Evolutionary conservation across 2,888 invertebrate genomes (phyloP).

Genomic region (Sarcophaga carnaria): DNA sequence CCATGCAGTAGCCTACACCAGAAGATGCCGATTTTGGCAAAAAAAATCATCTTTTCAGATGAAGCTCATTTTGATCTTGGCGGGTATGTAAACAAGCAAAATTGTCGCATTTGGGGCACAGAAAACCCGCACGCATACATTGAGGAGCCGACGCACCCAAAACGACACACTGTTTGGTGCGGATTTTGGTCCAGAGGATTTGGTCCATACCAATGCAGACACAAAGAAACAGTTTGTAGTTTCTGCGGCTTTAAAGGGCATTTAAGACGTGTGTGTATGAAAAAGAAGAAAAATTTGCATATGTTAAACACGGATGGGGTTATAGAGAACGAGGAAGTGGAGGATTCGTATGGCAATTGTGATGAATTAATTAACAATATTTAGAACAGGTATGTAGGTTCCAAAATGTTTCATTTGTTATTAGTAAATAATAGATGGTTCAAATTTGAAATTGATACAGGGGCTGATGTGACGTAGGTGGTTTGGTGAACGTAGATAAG

Average conservation of each 20-base stretch:
- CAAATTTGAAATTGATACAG: constrained; percentile 56
- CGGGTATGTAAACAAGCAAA: no score
- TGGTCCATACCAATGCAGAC: no score
- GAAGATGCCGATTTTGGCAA: no score
- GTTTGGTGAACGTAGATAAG: constrained; percentile 33
- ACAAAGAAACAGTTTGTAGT: constrained; percentile 72
- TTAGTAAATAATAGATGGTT: constrained; percentile 48
- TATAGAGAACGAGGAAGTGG: background rate
- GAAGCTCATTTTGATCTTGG: no score
- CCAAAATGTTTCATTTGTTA: constrained; percentile 37
- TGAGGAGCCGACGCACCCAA: no score
- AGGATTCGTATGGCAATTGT: constrained; percentile 30
- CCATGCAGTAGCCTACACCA: no score
- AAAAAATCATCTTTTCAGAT: no score
- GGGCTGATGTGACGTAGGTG: constrained; percentile 45
- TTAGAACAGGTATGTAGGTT: constrained; percentile 32
- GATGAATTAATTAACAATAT: constrained; percentile 8
- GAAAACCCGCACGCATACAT: no score
- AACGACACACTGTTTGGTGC: no score
- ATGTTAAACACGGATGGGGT: constrained; percentile 46
- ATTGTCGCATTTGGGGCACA: no score
- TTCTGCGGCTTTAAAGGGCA: constrained; percentile 69
- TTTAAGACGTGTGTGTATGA: constrained; percentile 70
- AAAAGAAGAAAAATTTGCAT: constrained; percentile 69
- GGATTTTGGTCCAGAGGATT: no score